Evolutionary conservation across 2,888 invertebrate species (phyloP).

Genomic region (Maniola hyperantus): DNA sequence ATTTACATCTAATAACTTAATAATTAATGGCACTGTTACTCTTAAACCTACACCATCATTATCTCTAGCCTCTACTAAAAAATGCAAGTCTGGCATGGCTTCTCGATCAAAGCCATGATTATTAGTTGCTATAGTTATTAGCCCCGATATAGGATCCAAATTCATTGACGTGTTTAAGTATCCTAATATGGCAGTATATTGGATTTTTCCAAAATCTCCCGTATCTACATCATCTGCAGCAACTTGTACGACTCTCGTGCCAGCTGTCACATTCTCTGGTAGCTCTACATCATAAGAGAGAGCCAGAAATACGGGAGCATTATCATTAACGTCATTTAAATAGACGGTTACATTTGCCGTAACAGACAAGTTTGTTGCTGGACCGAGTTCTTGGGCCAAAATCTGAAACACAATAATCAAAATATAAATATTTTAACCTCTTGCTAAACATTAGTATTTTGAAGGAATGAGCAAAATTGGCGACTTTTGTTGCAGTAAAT

Average conservation of each 20-base stretch:
- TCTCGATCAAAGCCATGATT: slow-evolving; percentile 92
- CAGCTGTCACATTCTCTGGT: slow-evolving; percentile 90
- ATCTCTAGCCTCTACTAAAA: slow-evolving; percentile 94
- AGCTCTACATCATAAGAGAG: slow-evolving; percentile 88
- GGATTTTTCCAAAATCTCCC: slow-evolving; percentile 88
- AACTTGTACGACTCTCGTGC: slow-evolving; percentile 88
- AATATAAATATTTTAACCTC: slow-evolving; percentile 10
- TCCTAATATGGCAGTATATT: slow-evolving; percentile 90
- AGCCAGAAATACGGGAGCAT: slow-evolving; percentile 90
- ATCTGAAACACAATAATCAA: slow-evolving; percentile 75
- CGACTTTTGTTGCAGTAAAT: neutral
- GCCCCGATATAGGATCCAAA: slow-evolving; percentile 90
- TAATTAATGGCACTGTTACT: slow-evolving; percentile 87
- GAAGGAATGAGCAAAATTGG: neutral
- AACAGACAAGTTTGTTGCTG: slow-evolving; percentile 88
- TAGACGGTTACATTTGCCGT: slow-evolving; percentile 90
- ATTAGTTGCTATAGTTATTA: slow-evolving; percentile 90
- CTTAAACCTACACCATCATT: slow-evolving; percentile 91
- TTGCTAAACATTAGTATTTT: neutral
- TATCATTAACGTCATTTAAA: slow-evolving; percentile 94
- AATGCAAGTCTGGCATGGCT: slow-evolving; percentile 87
- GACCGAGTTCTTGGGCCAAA: slow-evolving; percentile 91
- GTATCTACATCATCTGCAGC: slow-evolving; percentile 92
- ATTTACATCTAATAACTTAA: slow-evolving; percentile 91
- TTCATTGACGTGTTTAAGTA: slow-evolving; percentile 89